Conservation (phyloP, 1,140 invertebrate species). For the Trinorchestia longiramus region DNA sequence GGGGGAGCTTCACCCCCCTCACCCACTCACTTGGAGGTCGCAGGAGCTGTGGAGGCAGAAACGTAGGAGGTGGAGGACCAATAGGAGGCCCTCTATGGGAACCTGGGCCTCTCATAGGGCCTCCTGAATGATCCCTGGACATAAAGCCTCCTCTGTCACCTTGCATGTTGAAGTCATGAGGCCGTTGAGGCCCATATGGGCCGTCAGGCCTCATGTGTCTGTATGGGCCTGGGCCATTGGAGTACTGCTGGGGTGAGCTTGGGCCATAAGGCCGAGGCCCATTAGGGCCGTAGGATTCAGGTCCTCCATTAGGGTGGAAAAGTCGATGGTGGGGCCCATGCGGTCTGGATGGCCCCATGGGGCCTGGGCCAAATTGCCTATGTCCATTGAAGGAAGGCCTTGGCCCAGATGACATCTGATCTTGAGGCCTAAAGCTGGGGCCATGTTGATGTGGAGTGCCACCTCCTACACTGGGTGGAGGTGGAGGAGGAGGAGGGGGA, state of each 20-base stretch:
- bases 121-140: background rate
- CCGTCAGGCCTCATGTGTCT: background rate
- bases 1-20: background rate
- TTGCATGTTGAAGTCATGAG: background rate
- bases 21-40: background rate
- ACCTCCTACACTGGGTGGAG: background rate
- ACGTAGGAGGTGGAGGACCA: background rate
- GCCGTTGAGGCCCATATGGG: background rate
- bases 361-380: background rate
- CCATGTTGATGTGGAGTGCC: background rate
- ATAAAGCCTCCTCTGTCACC: background rate
- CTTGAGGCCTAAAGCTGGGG: background rate
- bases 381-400: background rate
- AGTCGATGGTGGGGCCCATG: background rate
- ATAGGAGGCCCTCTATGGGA: background rate
- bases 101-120: background rate
- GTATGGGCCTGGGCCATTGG: background rate
- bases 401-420: background rate
- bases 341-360: background rate
- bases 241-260: background rate
- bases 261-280: slow-evolving; percentile 5
- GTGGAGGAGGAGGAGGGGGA: background rate
- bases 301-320: background rate
- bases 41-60: background rate
- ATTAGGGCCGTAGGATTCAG: background rate